A percentile compares a stretch with the other conserved stretches of the same genome.
Evolutionary conservation across 2,113 vertebrate species (phyloP).

Genomic region (Catharus fuscescens): DNA sequence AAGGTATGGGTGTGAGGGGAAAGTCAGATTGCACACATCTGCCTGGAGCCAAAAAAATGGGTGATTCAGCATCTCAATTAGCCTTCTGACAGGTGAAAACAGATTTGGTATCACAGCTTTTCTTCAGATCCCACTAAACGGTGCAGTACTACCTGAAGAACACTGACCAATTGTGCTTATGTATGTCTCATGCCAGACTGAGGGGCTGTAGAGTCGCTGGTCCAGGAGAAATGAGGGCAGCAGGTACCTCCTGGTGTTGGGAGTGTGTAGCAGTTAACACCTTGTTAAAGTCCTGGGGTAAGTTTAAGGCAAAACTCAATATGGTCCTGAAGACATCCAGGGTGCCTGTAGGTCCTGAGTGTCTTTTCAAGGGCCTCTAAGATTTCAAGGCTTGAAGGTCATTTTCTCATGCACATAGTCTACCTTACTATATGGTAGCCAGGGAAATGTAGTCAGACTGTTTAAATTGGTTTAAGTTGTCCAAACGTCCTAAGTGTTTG

Average conservation of each 20-base stretch:
- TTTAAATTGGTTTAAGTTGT: not conserved
- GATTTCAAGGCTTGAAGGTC: not conserved
- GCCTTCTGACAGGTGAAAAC: not conserved
- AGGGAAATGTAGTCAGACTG: not conserved
- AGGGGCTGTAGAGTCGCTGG: rapidly evolving
- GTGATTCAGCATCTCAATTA: not conserved
- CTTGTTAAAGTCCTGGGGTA: not conserved
- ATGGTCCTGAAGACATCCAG: not conserved
- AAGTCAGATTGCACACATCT: not conserved
- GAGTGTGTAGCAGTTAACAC: not conserved
- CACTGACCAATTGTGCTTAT: not conserved
- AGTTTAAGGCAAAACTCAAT: not conserved
- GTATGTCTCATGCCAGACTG: not conserved
- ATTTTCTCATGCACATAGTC: not conserved
- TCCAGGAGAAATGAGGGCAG: not conserved
- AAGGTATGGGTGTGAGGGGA: not conserved
- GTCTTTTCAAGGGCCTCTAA: not conserved
- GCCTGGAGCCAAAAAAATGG: not conserved
- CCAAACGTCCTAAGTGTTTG: not conserved
- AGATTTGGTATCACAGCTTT: not conserved
- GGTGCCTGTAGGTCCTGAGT: not conserved
- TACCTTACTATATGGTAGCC: not conserved
- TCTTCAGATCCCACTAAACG: not conserved
- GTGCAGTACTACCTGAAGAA: not conserved
- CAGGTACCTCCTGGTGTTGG: not conserved